phyloP scores from a whole-genome alignment of 92 coral and sea anemone species.

The Pocillopora grandis region DNA sequence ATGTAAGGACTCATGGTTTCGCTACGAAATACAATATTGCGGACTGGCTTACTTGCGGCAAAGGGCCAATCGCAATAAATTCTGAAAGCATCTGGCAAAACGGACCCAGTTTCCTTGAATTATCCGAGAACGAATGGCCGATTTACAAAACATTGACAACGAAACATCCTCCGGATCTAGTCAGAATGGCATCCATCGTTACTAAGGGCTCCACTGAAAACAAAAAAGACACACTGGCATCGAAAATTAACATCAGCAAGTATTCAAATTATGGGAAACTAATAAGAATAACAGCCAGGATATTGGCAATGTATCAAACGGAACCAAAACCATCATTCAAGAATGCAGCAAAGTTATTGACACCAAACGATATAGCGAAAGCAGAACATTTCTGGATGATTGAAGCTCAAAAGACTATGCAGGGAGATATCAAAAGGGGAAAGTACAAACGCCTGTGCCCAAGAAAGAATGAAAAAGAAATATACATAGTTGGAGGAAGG shows the following conservation, averaged over 20 bases:
- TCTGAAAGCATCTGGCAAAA: constrained; percentile 54
- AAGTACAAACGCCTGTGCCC: constrained; percentile 14
- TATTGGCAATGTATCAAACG: neutral
- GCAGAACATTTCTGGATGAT: constrained; percentile 24
- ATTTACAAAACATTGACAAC: constrained; percentile 13
- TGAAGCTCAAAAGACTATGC: constrained; percentile 5
- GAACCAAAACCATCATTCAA: constrained; percentile 11
- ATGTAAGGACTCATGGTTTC: no score
- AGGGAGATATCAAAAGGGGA: constrained; percentile 10
- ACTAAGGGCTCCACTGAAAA: neutral
- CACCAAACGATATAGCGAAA: constrained; percentile 12
- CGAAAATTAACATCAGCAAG: constrained; percentile 8
- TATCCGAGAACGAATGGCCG: constrained; percentile 55
- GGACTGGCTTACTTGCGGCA: no score
- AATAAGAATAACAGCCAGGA: constrained; percentile 12
- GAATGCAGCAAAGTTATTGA: neutral
- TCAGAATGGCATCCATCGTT: constrained; percentile 7
- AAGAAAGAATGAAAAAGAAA: no score
- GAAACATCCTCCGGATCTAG: neutral
- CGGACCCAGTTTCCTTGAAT: constrained; percentile 63
- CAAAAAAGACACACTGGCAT: constrained; percentile 15
- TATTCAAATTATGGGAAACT: constrained; percentile 9
- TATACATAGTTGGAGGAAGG: constrained; percentile 32
- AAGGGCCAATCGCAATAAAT: no score
- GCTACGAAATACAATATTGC: no score